phyloP scores from a whole-genome alignment of 2,888 invertebrate species.

The Polydrusus tereticollis region DNA sequence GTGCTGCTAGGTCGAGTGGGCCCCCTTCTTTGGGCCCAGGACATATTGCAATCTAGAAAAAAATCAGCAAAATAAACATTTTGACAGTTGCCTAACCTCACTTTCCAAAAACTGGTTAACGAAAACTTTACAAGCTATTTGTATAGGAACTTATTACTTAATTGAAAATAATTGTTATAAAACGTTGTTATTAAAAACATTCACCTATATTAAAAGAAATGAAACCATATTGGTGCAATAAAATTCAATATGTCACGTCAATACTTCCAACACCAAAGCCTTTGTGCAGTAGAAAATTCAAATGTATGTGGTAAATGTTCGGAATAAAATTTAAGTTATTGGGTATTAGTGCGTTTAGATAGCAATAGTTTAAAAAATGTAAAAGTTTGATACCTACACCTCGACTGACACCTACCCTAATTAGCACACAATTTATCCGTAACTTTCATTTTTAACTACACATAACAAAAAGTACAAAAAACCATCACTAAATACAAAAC shows the following conservation, averaged over 20 bases:
- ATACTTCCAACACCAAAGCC: neutral
- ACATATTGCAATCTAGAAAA: conserved; percentile 57
- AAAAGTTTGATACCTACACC: too few species aligned
- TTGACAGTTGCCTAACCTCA: conserved; percentile 35
- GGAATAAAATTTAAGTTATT: too few species aligned
- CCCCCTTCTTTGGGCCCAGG: conserved; percentile 65
- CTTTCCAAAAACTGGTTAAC: neutral
- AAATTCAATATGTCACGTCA: conserved; percentile 24
- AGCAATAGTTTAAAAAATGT: too few species aligned
- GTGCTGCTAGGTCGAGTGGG: conserved; percentile 60
- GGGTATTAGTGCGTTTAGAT: too few species aligned
- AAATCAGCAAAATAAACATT: conserved; percentile 10
- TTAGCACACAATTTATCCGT: conserved; percentile 2
- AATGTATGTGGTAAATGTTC: neutral
- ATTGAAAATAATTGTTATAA: neutral
- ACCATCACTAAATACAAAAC: neutral
- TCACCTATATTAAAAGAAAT: neutral
- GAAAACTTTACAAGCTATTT: neutral
- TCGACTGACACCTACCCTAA: conserved; percentile 17
- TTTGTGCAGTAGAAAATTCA: neutral
- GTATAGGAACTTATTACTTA: neutral
- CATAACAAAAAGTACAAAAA: conserved; percentile 7
- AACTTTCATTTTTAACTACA: conserved; percentile 15
- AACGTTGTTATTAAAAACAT: neutral
- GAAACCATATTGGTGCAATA: neutral